These are phyloP conservation scores for Gymnocheta viridis DNA, from an alignment of 2,888 invertebrate genomes.

Conservation along the genomic window DNA sequence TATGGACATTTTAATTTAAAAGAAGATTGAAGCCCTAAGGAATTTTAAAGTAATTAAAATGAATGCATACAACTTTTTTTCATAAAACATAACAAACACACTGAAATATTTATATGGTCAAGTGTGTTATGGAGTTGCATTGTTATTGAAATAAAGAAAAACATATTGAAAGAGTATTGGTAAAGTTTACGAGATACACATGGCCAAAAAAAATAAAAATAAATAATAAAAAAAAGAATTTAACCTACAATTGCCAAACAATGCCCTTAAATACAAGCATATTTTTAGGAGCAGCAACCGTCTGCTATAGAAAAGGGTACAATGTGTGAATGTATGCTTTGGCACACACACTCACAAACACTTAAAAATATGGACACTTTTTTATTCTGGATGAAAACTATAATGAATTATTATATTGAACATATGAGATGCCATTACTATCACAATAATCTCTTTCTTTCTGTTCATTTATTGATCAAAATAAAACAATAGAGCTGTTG, in stretches of 20 bases:
- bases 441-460: conserved; percentile 38
- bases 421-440: conserved; percentile 47
- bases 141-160: conserved; percentile 28
- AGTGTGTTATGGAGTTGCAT: background rate
- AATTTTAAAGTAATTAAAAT: conserved; percentile 21
- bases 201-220: background rate
- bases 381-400: conserved; percentile 16
- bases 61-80: background rate
- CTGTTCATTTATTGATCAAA: conserved; percentile 41
- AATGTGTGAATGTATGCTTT: conserved; percentile 27
- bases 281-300: conserved; percentile 57
- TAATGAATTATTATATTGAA: conserved; percentile 54
- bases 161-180: conserved; percentile 26
- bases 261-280: conserved; percentile 30
- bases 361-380: conserved; percentile 31
- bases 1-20: background rate
- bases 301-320: conserved; percentile 40
- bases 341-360: background rate
- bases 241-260: conserved; percentile 56
- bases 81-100: conserved; percentile 17
- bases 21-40: background rate
- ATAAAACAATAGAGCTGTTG: conserved; percentile 53
- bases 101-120: background rate
- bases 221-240: conserved; percentile 37
- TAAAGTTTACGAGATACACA: conserved; percentile 30